Base-by-base conservation (phyloP, 2,797 vertebrate species). In the Todus mexicanus region DNA sequence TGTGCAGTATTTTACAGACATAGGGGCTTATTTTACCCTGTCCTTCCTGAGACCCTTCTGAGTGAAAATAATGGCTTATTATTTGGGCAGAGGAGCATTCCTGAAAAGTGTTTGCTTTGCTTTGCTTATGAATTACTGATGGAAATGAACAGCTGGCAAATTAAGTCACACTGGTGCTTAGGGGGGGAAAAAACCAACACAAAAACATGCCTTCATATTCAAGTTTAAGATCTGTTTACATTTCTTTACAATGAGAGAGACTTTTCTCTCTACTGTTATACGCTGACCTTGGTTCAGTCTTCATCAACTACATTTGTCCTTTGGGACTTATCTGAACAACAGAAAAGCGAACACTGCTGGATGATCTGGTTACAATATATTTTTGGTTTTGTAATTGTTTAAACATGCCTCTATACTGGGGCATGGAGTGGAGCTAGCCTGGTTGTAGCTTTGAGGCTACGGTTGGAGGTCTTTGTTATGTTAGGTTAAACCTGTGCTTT, bases 91-190 rank as follows among this genome's bases (percentile, higher is more conserved):
- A 72, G 37, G 89, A 92, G 29, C 64, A 90, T 66, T 94, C 86
- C 77, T 81, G 74, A 83, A 87, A 87, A 95, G 80, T 64, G 38
- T 80, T 88, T 83, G 66, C 45, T 92, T 92, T 87, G 53, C 18
- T 94, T 94, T 84, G 50, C 35, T 92, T 23, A 59, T 71, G 71
- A 90, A 84, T 79, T 89, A 92, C 54, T 91, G 84, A 95, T 89
- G 75, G 89, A 95, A 96, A 79, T 53, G 75, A 96, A 87, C 74
- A 92, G 75, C 87, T 97, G 91, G 86, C 27, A 89, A 94, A 92
- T 77, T 88, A 91, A 91, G 38, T 90, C 75, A 83, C n/a, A 8
- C 47, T 77, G 22, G 42, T 65, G 48, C 14, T 27, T 56, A 3
- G 8, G 19, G 2, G 4, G 6, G 10, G 29, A 26, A 4, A 3